A percentile compares a stretch with the other conserved stretches of the same genome.
phyloP scores from a whole-genome alignment of 92 coral and sea anemone species.

The Chrysogorgia sp. region DNA sequence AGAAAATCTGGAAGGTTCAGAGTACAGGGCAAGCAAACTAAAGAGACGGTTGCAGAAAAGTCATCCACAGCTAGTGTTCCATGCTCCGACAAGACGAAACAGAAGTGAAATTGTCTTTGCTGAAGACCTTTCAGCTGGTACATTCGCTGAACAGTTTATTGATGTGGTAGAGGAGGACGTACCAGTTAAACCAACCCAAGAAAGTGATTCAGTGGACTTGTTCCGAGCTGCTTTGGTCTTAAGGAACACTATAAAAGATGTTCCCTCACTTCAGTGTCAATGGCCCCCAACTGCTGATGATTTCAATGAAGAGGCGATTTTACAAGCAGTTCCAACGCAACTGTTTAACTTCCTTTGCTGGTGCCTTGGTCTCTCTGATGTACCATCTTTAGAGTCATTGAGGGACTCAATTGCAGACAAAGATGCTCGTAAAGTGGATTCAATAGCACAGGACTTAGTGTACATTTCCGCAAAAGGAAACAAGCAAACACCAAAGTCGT shows the following conservation, averaged over 20 bases:
- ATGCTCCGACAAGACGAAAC: constrained; percentile 21
- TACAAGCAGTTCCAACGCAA: constrained; percentile 16
- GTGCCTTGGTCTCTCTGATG: constrained; percentile 32
- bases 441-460: constrained; percentile 35
- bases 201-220: constrained; percentile 1
- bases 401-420: constrained; percentile 29
- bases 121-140: constrained; percentile 32
- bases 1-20: constrained; percentile 11
- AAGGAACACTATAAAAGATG: constrained; percentile 21
- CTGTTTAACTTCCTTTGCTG: constrained; percentile 40
- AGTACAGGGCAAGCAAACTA: constrained; percentile 27
- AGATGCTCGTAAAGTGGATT: constrained; percentile 18
- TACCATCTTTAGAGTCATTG: constrained; percentile 23
- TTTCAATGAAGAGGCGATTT: constrained; percentile 20
- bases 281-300: constrained; percentile 42
- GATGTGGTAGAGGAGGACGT: constrained; percentile 10
- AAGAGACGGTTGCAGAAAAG: constrained; percentile 36
- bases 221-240: constrained; percentile 14
- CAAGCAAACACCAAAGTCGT: constrained; percentile 39
- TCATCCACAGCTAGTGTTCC: constrained; percentile 36
- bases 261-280: background rate
- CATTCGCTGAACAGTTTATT: constrained; percentile 21
- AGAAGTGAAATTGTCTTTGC: constrained; percentile 25
- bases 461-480: constrained; percentile 34
- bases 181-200: background rate